phyloP scores from a whole-genome alignment of 1,140 invertebrate species.

The Anastrepha obliqua region DNA sequence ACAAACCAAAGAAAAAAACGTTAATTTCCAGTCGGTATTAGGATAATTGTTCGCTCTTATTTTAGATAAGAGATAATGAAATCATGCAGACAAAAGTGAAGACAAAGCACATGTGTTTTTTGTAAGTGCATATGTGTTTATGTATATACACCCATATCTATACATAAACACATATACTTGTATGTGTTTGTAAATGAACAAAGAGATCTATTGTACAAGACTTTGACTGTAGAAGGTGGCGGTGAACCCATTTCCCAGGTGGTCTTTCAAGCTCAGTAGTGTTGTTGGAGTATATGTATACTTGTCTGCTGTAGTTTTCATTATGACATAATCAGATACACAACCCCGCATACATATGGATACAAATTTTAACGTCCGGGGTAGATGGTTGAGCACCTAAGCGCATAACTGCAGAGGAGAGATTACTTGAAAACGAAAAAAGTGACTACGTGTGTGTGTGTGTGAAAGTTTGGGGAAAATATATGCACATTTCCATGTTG shows the following conservation, averaged over 20 bases:
- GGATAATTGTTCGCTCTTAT: slow-evolving; percentile 48
- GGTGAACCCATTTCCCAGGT: not conserved
- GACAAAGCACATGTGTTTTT: slow-evolving; percentile 41
- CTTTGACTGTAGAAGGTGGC: not conserved
- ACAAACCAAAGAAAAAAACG: not conserved
- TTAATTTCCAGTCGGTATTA: slow-evolving; percentile 34
- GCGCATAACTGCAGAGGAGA: not conserved
- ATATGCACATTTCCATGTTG: too few relatives aligned
- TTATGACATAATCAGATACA: not conserved
- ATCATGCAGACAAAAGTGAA: slow-evolving; percentile 32
- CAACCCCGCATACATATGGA: not conserved
- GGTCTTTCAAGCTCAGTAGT: not conserved
- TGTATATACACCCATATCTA: not conserved
- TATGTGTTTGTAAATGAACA: not conserved
- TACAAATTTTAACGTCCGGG: not conserved
- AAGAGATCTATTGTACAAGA: not conserved
- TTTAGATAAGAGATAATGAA: slow-evolving; percentile 52
- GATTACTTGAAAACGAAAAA: not conserved
- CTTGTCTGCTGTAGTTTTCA: not conserved
- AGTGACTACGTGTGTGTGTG: too few relatives aligned
- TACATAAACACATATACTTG: not conserved
- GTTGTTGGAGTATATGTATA: not conserved
- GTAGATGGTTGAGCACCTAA: not conserved
- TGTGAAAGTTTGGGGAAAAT: too few relatives aligned
- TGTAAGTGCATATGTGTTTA: not conserved